A percentile compares a stretch with the other conserved stretches of the same genome.
Evolutionary conservation across 2,888 invertebrate genomes (phyloP).

Genomic region (Polylopha cassiicola): DNA sequence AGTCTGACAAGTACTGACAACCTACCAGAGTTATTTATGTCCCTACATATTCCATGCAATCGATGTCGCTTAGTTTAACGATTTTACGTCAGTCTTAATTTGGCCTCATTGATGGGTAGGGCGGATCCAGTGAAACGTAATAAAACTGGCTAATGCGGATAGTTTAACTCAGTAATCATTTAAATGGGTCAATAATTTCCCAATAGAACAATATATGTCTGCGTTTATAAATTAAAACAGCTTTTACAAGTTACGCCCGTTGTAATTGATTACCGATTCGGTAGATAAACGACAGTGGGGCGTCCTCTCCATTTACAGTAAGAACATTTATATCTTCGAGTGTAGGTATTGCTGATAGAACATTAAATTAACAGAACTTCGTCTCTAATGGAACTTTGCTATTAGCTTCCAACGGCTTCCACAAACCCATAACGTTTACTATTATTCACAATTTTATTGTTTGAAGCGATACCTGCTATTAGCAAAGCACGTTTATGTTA

Average conservation of each 20-base stretch:
- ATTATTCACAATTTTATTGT: conserved; percentile 4
- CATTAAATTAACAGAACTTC: conserved; percentile 25
- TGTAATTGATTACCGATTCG: conserved; percentile 31
- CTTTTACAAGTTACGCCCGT: conserved; percentile 29
- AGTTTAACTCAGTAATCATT: no score
- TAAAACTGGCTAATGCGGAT: no score
- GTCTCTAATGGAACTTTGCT: conserved; percentile 22
- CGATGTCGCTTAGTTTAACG: no score
- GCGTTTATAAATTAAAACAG: conserved; percentile 12
- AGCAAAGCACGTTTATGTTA: no score
- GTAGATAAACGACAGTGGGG: conserved; percentile 27
- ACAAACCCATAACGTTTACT: conserved; percentile 6
- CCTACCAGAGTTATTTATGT: no score
- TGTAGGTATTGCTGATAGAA: conserved; percentile 26
- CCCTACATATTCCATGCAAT: no score
- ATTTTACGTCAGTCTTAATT: no score
- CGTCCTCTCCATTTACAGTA: conserved; percentile 27
- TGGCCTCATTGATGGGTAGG: no score
- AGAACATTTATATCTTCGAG: conserved; percentile 27
- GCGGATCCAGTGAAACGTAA: no score
- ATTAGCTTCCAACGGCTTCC: conserved; percentile 22
- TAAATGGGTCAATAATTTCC: background rate
- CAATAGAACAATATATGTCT: conserved; percentile 3
- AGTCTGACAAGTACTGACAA: no score
- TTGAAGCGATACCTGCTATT: background rate